Conservation (phyloP, 2,113 vertebrate species). For the Tragelaphus imberbis region DNA sequence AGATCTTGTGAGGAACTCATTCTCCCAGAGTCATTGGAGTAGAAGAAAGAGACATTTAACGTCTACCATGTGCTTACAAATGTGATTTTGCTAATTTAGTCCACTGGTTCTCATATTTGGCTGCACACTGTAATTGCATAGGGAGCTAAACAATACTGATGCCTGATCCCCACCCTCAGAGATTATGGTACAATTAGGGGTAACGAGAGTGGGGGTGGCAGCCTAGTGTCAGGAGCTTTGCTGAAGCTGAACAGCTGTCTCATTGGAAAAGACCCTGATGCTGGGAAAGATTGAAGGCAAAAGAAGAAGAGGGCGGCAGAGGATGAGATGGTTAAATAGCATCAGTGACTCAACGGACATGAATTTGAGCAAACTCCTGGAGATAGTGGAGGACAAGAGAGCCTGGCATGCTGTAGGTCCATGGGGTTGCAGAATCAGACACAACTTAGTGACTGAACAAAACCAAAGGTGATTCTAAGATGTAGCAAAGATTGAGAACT, state of each 20-base stretch:
- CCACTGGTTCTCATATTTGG: background rate
- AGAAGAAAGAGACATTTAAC: background rate
- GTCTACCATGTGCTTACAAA: background rate
- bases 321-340: background rate
- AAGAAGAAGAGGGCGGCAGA: background rate
- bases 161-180: background rate
- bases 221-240: background rate
- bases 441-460: background rate
- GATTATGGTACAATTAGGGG: background rate
- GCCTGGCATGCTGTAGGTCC: background rate
- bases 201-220: background rate
- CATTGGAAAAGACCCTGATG: background rate
- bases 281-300: background rate
- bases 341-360: background rate
- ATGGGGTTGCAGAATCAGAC: background rate
- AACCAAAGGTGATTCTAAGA: background rate
- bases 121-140: background rate
- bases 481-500: constrained; percentile 21
- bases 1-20: background rate
- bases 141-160: background rate
- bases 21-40: background rate
- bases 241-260: background rate
- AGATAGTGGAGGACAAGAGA: background rate
- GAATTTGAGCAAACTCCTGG: background rate
- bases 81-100: background rate